phyloP scores from a whole-genome alignment of 2,113 vertebrate genomes.

The Caloenas nicobarica region DNA sequence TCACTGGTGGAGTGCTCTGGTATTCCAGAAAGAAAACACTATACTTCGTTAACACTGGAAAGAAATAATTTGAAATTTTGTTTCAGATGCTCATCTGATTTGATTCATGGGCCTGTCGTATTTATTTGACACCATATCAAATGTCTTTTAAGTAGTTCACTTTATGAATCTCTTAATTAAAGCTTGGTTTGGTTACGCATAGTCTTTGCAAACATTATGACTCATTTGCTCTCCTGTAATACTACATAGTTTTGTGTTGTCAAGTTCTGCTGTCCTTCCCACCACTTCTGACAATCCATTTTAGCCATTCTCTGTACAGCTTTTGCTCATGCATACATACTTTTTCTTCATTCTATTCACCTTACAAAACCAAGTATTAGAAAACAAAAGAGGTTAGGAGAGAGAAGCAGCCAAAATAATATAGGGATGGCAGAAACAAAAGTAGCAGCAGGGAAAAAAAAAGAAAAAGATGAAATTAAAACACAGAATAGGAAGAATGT shows the following conservation, averaged over 20 bases:
- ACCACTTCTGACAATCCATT: neutral
- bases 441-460: neutral
- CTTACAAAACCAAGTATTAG: neutral
- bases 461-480: neutral
- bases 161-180: neutral
- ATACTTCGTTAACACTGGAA: neutral
- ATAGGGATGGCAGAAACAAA: neutral
- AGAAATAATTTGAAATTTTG: neutral
- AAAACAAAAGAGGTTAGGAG: neutral
- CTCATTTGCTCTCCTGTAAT: neutral
- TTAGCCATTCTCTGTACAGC: neutral
- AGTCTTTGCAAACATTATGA: neutral
- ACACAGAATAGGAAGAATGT: neutral
- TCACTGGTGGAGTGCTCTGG: neutral
- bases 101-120: constrained; percentile 6
- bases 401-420: neutral
- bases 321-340: neutral
- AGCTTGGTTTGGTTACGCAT: neutral
- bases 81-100: neutral
- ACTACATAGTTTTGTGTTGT: neutral
- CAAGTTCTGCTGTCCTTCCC: neutral
- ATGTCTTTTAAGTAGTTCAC: neutral
- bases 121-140: neutral
- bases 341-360: neutral
- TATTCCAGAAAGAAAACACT: neutral